Percentiles rank a stretch among this genome's conserved stretches.
Evolutionary conservation across 2,888 invertebrate species (phyloP).

Genomic region (Stratiomys singularior): DNA sequence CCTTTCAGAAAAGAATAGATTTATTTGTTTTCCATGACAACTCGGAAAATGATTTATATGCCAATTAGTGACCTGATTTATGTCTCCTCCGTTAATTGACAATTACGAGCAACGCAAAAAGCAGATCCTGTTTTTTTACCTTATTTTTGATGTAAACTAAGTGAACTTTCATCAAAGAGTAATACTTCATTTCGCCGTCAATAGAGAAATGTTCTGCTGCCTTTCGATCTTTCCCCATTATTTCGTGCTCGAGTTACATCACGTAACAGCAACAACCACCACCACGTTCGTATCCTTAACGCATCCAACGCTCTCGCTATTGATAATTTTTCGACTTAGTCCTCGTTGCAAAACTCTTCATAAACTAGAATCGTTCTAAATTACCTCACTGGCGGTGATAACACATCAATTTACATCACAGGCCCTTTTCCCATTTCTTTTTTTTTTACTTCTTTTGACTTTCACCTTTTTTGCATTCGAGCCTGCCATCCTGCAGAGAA

Average conservation of each 20-base stretch:
- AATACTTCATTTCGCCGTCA: not conserved
- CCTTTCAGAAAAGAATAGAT: too few relatives aligned
- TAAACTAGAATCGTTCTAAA: conserved; percentile 27
- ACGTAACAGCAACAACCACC: not conserved
- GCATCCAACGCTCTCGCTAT: not conserved
- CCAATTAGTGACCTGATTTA: too few relatives aligned
- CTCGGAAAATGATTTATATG: too few relatives aligned
- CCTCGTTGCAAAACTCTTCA: not conserved
- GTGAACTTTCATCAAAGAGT: not conserved
- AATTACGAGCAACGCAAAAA: too few relatives aligned
- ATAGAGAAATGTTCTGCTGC: not conserved
- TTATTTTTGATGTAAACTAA: not conserved
- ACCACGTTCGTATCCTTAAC: not conserved
- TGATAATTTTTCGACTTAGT: conserved; percentile 2
- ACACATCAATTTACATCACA: conserved; percentile 36
- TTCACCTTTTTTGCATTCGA: conserved; percentile 17
- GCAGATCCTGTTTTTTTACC: too few relatives aligned
- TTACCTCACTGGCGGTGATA: conserved; percentile 28
- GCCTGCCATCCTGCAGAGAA: not conserved
- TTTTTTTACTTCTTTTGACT: not conserved
- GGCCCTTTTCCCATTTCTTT: not conserved
- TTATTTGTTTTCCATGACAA: too few relatives aligned
- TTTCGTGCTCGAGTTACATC: not conserved
- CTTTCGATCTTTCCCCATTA: not conserved
- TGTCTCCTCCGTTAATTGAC: too few relatives aligned